A percentile compares a stretch with the other conserved stretches of the same genome.
Evolutionary conservation across 2,888 invertebrate genomes (phyloP).

Genomic region (Apamea epomidion): DNA sequence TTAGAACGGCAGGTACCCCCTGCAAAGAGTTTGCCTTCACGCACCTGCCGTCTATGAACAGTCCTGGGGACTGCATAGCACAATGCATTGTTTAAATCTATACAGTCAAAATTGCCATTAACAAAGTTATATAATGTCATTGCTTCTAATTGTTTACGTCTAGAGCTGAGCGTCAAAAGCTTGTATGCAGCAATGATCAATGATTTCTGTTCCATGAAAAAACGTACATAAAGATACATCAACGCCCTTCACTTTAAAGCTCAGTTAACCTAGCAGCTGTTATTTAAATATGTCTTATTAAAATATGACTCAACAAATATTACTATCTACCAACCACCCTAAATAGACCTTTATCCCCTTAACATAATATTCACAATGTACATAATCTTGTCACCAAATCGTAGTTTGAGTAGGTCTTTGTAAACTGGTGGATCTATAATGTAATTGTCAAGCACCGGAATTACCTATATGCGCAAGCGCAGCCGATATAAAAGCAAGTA

Average conservation of each 20-base stretch:
- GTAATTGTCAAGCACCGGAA: constrained; percentile 57
- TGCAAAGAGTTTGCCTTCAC: no score
- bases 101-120: no score
- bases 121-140: no score
- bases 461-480: constrained; percentile 8
- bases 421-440: constrained; percentile 47
- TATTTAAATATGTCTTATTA: constrained; percentile 48
- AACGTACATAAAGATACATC: not conserved
- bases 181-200: no score
- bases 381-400: constrained; percentile 36
- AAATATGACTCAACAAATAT: constrained; percentile 50
- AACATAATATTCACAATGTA: constrained; percentile 11
- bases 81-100: no score
- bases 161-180: no score
- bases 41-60: no score
- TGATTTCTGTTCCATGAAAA: not conserved
- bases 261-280: constrained; percentile 36
- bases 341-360: constrained; percentile 34
- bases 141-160: no score
- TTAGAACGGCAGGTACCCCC: no score
- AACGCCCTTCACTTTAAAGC: constrained; percentile 31
- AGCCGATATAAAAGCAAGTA: not conserved
- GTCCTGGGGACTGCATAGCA: no score
- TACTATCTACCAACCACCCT: constrained; percentile 36
- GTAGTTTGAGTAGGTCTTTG: constrained; percentile 32